Evolutionary conservation across 2,888 invertebrate genomes (phyloP), one percentile per base, ranked within the genome.

Genomic region (Herminia tarsipennalis): DNA sequence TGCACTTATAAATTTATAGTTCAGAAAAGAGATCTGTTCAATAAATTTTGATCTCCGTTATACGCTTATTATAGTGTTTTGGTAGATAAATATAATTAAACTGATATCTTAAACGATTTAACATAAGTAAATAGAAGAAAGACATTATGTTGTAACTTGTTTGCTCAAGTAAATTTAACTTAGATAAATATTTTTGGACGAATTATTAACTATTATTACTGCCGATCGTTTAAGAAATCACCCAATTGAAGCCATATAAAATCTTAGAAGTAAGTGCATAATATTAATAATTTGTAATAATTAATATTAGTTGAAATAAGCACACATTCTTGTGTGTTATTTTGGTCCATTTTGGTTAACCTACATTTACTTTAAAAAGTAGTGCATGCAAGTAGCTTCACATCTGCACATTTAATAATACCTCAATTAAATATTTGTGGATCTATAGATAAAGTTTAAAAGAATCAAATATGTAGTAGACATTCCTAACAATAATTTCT

Each of bases 11-110:
- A n/a, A n/a, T n/a, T n/a, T n/a, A n/a, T n/a, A n/a, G n/a, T n/a
- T n/a, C n/a, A n/a, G n/a, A n/a, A n/a, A n/a, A n/a, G 60, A 61
- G 61, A 64, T 64, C 63, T 64, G 63, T 52, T n/a, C 16, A 50
- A 46, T 50, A 62, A 46, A 43, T 43, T 45, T 16, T 48, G 61
- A 64, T 61, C 64, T 64, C 61, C 51, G 37, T 46, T 40, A 49
- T 32, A 37, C 56, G 13, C 30, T 43, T 48, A 46, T 28, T 49
- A 16, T 27, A 27, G 36, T 21, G 37, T 24, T n/a, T 16, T 45
- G 29, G 20, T 21, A 35, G 9, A 27, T 5, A 28, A 3, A 5
- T 6, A 10, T 14, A 10, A 28, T 45, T 36, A 25, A 46, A 42
- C 56, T 34, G 63, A 45, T 63, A 49, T 43, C 57, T 61, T 64